Percentiles rank a stretch among this genome's conserved stretches.
These are phyloP conservation scores for Itoplectis maculator DNA, from an alignment of 2,888 invertebrate genomes.

Conservation along the genomic window DNA sequence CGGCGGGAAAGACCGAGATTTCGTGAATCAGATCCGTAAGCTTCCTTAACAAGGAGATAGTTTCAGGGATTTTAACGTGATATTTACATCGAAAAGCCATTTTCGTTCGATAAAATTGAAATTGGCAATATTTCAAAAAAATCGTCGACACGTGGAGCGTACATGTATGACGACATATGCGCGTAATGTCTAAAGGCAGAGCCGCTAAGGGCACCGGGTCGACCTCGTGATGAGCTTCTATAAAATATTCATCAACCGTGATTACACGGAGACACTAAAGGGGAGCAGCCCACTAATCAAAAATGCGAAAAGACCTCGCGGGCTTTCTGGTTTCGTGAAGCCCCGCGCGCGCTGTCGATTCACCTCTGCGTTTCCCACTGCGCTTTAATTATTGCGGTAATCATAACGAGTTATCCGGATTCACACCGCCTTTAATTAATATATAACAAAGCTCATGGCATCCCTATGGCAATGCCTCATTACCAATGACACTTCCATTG, in stretches of 20 bases:
- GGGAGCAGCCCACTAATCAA: constrained; percentile 47
- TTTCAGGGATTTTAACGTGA: background rate
- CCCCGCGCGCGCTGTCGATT: constrained; percentile 3
- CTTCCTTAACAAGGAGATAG: background rate
- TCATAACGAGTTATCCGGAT: constrained; percentile 25
- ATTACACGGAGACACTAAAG: constrained; percentile 61
- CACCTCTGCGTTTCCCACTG: background rate
- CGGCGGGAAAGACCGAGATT: background rate
- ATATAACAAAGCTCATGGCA: background rate
- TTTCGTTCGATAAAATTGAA: background rate
- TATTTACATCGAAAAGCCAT: background rate
- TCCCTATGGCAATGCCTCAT: background rate
- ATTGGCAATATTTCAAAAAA: background rate
- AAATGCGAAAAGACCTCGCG: constrained; percentile 57
- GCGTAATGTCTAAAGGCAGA: constrained; percentile 48
- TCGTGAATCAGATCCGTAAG: background rate
- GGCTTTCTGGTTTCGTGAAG: constrained; percentile 13
- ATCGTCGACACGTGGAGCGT: background rate
- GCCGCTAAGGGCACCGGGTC: constrained; percentile 58
- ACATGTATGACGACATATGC: background rate
- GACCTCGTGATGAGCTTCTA: constrained; percentile 50
- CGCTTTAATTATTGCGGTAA: constrained; percentile 52
- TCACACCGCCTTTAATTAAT: background rate
- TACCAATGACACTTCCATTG: background rate
- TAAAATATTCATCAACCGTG: constrained; percentile 66